A percentile compares a stretch with the other conserved stretches of the same genome.
Evolutionary conservation across 1,140 invertebrate genomes (phyloP).

Genomic region (Aphis craccivora): DNA sequence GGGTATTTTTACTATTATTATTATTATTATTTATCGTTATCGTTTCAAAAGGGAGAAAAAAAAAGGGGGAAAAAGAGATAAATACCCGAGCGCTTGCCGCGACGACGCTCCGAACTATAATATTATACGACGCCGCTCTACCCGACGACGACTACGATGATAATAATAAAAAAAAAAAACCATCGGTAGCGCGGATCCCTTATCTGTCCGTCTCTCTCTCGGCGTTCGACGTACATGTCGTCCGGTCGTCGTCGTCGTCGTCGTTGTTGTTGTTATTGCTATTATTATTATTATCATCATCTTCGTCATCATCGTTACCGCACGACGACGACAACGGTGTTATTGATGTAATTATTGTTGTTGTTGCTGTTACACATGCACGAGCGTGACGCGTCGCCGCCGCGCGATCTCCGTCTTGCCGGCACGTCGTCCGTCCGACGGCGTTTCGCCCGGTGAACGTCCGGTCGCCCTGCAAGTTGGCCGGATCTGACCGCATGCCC

Average conservation of each 20-base stretch:
- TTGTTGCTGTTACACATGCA: too few species aligned
- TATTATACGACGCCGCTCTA: neutral
- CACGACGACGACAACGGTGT: neutral
- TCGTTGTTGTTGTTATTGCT: neutral
- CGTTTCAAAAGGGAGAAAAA: neutral
- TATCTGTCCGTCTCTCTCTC: constrained; percentile 11
- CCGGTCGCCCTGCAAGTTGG: neutral
- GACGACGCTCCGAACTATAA: constrained; percentile 31
- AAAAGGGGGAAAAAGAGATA: constrained; percentile 39
- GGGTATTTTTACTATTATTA: neutral
- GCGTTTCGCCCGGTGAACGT: neutral
- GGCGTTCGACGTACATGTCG: neutral
- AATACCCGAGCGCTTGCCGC: constrained; percentile 35
- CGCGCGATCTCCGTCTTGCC: neutral
- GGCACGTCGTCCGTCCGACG: neutral
- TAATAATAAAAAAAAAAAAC: constrained; percentile 33
- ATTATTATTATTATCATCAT: neutral
- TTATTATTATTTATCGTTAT: constrained; percentile 35
- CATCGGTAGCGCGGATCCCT: neutral
- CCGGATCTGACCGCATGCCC: neutral
- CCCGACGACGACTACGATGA: neutral
- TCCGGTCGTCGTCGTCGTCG: neutral
- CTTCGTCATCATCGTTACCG: neutral
- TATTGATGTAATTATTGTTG: neutral
- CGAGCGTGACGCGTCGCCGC: too few species aligned